phyloP scores from a whole-genome alignment of 2,113 vertebrate genomes.

The Pholis gunnellus region DNA sequence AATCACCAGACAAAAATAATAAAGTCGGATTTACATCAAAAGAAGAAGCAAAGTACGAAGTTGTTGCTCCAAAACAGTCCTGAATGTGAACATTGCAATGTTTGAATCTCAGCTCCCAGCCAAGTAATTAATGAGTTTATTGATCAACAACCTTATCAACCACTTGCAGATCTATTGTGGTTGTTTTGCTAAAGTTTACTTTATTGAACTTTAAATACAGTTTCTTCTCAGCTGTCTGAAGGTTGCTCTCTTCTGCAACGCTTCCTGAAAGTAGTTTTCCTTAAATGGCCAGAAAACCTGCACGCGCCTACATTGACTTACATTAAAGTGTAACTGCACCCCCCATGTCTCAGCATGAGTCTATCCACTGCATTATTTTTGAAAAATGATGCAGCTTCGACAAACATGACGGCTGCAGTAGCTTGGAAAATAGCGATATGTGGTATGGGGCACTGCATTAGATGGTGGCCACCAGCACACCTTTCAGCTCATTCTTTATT shows the following conservation, averaged over 20 bases:
- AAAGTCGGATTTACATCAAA: not conserved
- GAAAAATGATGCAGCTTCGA: no score
- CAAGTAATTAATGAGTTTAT: conserved; percentile 2
- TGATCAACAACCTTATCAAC: not conserved
- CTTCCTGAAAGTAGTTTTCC: not conserved
- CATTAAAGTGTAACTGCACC: no score
- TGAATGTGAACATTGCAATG: not conserved
- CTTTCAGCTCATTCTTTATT: no score
- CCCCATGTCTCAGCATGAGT: no score
- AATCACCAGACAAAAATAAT: not conserved
- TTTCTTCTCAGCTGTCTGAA: not conserved
- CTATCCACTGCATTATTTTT: no score
- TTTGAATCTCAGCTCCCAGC: not conserved
- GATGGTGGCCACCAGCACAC: no score
- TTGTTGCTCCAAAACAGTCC: not conserved
- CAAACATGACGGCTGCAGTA: no score
- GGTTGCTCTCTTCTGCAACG: not conserved
- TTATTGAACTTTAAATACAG: not conserved
- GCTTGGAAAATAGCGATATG: no score
- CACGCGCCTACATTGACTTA: not conserved
- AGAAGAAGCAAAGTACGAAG: not conserved
- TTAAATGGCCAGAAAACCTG: not conserved
- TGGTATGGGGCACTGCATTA: no score
- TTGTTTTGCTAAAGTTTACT: not conserved
- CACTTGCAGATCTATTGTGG: not conserved